A percentile compares a stretch with the other conserved stretches of the same genome.
Evolutionary conservation across 2,797 vertebrate species (phyloP).

Genomic region (Parauchenoglanis punctatus): DNA sequence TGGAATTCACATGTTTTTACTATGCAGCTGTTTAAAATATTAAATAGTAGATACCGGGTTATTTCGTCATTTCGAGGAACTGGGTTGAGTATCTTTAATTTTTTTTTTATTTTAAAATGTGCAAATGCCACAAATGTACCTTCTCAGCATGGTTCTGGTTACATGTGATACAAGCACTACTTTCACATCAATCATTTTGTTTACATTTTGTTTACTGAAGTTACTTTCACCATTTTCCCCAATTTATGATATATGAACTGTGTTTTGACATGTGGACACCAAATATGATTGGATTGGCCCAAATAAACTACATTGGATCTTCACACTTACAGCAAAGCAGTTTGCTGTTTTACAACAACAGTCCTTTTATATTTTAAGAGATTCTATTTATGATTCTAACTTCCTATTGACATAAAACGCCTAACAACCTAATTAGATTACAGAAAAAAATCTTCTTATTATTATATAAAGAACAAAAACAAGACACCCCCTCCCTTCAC

Average conservation of each 20-base stretch:
- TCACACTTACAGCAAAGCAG: neutral
- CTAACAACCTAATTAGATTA: slow-evolving; percentile 1
- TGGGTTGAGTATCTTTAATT: neutral
- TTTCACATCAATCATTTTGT: neutral
- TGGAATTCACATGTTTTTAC: too few relatives aligned
- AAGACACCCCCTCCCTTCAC: neutral
- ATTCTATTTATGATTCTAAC: neutral
- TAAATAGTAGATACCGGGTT: neutral
- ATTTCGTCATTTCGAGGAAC: neutral
- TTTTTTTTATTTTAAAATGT: neutral
- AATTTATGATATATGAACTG: neutral
- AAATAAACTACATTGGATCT: neutral
- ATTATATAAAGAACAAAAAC: slow-evolving; percentile 25
- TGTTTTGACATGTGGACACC: neutral
- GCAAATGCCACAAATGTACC: neutral
- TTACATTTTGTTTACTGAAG: too few relatives aligned
- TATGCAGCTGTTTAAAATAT: neutral
- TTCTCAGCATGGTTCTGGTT: neutral
- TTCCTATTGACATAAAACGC: neutral
- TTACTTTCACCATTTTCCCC: neutral
- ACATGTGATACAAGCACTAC: neutral
- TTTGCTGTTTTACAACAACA: neutral
- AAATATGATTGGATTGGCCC: neutral
- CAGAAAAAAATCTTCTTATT: neutral
- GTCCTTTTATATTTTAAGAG: neutral